Evolutionary conservation across 2,113 vertebrate species (phyloP).

Genomic region (Seriola dumerili): DNA sequence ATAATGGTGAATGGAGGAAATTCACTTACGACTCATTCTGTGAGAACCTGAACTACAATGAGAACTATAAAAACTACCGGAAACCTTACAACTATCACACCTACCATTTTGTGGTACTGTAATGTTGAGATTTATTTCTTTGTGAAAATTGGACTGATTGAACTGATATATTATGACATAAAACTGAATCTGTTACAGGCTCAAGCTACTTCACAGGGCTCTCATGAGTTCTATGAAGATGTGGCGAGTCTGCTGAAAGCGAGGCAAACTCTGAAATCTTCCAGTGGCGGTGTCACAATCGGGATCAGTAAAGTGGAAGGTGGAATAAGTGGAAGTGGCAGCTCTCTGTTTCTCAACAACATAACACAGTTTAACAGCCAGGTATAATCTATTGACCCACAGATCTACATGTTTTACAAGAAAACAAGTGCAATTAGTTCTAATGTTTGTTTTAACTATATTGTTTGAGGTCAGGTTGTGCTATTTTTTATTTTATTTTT

Average conservation of each 20-base stretch:
- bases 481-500: too few species aligned
- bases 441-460: background rate
- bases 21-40: slow-evolving; percentile 89
- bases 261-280: slow-evolving; percentile 62
- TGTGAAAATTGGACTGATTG: background rate
- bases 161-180: background rate
- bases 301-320: background rate
- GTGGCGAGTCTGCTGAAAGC: slow-evolving; percentile 81
- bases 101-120: slow-evolving; percentile 89
- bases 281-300: slow-evolving; percentile 37
- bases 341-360: slow-evolving; percentile 77
- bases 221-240: slow-evolving; percentile 85
- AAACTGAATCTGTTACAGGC: slow-evolving; percentile 81
- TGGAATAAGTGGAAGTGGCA: slow-evolving; percentile 52
- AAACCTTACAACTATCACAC: slow-evolving; percentile 93
- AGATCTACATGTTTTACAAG: too few species aligned
- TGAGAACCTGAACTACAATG: slow-evolving; percentile 90
- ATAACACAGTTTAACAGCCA: slow-evolving; percentile 82
- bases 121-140: background rate
- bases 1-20: slow-evolving; percentile 94
- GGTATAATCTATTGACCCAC: slow-evolving; percentile 73
- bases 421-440: too few species aligned
- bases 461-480: background rate
- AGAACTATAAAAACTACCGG: slow-evolving; percentile 91
- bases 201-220: slow-evolving; percentile 86